Percentiles rank a stretch among this genome's conserved stretches.
Conservation (phyloP, 92 coral and sea anemone genomes). For the Zoanthus gigantus region DNA sequence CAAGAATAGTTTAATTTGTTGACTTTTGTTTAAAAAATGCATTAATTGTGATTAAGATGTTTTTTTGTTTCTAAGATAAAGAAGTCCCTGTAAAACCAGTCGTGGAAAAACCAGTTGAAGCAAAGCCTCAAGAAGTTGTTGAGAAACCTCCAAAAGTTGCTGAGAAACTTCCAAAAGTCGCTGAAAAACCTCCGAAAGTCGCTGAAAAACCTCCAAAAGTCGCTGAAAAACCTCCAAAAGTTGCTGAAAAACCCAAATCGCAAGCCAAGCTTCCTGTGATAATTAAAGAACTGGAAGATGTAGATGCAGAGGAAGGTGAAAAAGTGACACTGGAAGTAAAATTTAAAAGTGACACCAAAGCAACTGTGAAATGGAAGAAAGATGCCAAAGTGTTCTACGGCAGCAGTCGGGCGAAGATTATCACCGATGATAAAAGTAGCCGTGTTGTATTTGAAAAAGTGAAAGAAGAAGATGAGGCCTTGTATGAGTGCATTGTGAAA, state of each 20-base stretch:
- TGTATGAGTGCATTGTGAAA: constrained; percentile 89
- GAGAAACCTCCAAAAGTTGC: constrained; percentile 34
- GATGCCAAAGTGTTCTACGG: constrained; percentile 61
- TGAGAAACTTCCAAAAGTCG: constrained; percentile 42
- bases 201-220: constrained; percentile 55
- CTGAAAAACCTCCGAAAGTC: constrained; percentile 65
- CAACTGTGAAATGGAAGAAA: constrained; percentile 64
- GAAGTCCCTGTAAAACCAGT: constrained; percentile 20
- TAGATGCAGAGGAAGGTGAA: constrained; percentile 66
- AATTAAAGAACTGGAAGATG: constrained; percentile 85
- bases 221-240: constrained; percentile 51
- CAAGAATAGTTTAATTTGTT: too few relatives aligned
- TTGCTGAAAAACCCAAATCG: constrained; percentile 59
- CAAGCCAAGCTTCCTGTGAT: constrained; percentile 71
- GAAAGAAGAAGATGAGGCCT: constrained; percentile 81
- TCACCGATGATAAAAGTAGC: constrained; percentile 41
- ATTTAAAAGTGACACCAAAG: constrained; percentile 62
- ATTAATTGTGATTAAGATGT: too few relatives aligned
- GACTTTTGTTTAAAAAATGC: too few relatives aligned
- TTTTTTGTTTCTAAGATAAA: constrained; percentile 3
- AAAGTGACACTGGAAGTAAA: constrained; percentile 56
- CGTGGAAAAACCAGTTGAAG: constrained; percentile 44
- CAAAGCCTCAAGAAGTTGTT: constrained; percentile 61
- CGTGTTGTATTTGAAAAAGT: constrained; percentile 71
- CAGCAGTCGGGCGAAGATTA: constrained; percentile 41